phyloP scores from a whole-genome alignment of 2,797 vertebrate species.

The Sus cebifrons region DNA sequence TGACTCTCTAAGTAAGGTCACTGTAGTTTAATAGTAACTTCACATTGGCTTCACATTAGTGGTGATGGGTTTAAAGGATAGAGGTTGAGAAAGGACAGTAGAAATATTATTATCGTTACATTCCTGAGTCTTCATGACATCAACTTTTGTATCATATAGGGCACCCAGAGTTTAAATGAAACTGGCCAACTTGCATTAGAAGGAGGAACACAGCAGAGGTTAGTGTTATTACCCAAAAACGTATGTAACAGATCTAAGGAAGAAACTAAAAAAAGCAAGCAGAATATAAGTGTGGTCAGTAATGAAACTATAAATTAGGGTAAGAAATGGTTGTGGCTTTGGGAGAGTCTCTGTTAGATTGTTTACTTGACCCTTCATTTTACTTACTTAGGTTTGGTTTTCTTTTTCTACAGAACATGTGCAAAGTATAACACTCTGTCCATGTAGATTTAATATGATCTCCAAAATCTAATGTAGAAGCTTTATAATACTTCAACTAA shows the following conservation, averaged over 20 bases:
- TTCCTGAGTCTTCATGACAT: not conserved
- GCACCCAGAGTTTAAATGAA: constrained; percentile 20
- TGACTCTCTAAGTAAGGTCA: not conserved
- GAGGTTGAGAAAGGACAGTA: constrained; percentile 3
- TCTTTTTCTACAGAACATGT: constrained; percentile 59
- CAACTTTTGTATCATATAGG: not conserved
- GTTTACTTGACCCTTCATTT: constrained; percentile 50
- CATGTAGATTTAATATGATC: constrained; percentile 22
- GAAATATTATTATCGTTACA: not conserved
- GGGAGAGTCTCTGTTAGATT: constrained; percentile 24
- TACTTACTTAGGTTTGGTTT: constrained; percentile 69
- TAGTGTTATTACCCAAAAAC: constrained; percentile 59
- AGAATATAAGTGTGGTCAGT: constrained; percentile 46
- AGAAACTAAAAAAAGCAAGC: constrained; percentile 71
- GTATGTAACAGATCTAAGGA: constrained; percentile 65
- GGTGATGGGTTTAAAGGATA: constrained; percentile 18
- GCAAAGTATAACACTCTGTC: not conserved
- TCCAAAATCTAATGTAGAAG: constrained; percentile 45
- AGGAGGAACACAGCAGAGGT: constrained; percentile 21
- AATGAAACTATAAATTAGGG: constrained; percentile 64
- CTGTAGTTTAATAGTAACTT: constrained; percentile 12
- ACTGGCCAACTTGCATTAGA: constrained; percentile 13
- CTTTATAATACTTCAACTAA: constrained; percentile 57
- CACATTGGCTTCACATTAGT: not conserved
- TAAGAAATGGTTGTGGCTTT: constrained; percentile 37